A percentile compares a stretch with the other conserved stretches of the same genome.
phyloP scores from a whole-genome alignment of 2,888 invertebrate species.

The Parelbella ahira region DNA sequence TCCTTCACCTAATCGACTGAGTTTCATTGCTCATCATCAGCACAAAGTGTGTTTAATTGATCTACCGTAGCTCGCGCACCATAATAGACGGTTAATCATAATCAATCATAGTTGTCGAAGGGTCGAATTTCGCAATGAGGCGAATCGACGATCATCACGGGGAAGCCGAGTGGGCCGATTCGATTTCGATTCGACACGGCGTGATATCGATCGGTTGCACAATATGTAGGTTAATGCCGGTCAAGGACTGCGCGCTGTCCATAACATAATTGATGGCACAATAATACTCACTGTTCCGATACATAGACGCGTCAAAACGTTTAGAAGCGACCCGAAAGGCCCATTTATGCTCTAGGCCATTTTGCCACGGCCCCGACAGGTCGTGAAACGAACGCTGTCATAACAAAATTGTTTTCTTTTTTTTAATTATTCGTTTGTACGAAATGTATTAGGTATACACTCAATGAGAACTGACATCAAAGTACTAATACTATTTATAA shows the following conservation, averaged over 20 bases:
- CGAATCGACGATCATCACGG: conserved; percentile 48
- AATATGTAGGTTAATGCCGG: conserved; percentile 62
- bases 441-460: too few species aligned
- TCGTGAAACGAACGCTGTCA: conserved; percentile 15
- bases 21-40: conserved; percentile 19
- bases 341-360: conserved; percentile 17
- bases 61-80: conserved; percentile 43
- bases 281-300: conserved; percentile 34
- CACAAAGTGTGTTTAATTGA: conserved; percentile 29
- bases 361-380: conserved; percentile 1
- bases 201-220: conserved; percentile 58
- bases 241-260: conserved; percentile 59
- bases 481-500: too few species aligned
- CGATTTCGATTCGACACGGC: conserved; percentile 58
- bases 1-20: conserved; percentile 22
- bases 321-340: conserved; percentile 1
- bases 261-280: conserved; percentile 44
- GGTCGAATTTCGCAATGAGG: conserved; percentile 53
- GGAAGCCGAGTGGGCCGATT: conserved; percentile 53
- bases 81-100: conserved; percentile 50
- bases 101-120: conserved; percentile 53
- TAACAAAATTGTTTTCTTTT: conserved; percentile 11
- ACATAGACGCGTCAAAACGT: conserved; percentile 7
- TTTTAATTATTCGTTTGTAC: too few species aligned
- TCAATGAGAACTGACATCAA: too few species aligned